phyloP scores from a whole-genome alignment of 2,797 vertebrate genomes.

The Syndactyla subalaris region DNA sequence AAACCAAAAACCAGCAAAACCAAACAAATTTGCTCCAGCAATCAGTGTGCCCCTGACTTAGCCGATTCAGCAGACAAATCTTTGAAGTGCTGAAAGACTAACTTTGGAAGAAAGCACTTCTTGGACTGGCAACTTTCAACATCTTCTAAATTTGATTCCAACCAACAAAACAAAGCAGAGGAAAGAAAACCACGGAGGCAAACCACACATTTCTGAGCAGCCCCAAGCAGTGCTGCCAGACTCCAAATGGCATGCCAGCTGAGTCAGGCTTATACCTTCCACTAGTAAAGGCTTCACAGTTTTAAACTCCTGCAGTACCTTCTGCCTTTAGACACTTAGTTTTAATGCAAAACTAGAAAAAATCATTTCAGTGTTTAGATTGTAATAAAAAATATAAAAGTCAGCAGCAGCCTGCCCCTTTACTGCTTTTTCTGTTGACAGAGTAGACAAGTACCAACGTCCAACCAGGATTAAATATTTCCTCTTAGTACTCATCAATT shows the following conservation, averaged over 20 bases:
- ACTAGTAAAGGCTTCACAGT: not conserved
- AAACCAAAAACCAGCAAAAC: not conserved
- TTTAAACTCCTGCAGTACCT: not conserved
- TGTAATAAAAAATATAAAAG: not conserved
- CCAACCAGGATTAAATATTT: slow-evolving; percentile 13
- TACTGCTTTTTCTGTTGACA: not conserved
- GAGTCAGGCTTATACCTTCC: slow-evolving; percentile 64
- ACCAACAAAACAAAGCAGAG: slow-evolving; percentile 49
- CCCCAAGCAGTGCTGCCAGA: slow-evolving; percentile 59
- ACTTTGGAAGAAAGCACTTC: slow-evolving; percentile 18
- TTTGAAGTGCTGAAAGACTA: slow-evolving; percentile 44
- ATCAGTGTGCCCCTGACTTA: not conserved
- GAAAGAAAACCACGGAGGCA: slow-evolving; percentile 50
- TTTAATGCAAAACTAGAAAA: not conserved
- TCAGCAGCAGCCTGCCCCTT: not conserved
- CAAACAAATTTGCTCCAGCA: not conserved
- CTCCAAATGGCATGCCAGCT: slow-evolving; percentile 11
- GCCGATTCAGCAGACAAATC: not conserved
- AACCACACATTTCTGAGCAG: slow-evolving; percentile 66
- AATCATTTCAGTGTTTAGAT: not conserved
- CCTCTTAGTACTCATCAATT: slow-evolving; percentile 20
- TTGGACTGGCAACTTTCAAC: slow-evolving; percentile 41
- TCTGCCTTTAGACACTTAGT: not conserved
- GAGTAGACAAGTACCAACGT: slow-evolving; percentile 14
- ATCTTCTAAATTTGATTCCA: slow-evolving; percentile 62